These are phyloP conservation scores for Cromileptes altivelis DNA, from an alignment of 2,113 vertebrate genomes.

Conservation along the genomic window DNA sequence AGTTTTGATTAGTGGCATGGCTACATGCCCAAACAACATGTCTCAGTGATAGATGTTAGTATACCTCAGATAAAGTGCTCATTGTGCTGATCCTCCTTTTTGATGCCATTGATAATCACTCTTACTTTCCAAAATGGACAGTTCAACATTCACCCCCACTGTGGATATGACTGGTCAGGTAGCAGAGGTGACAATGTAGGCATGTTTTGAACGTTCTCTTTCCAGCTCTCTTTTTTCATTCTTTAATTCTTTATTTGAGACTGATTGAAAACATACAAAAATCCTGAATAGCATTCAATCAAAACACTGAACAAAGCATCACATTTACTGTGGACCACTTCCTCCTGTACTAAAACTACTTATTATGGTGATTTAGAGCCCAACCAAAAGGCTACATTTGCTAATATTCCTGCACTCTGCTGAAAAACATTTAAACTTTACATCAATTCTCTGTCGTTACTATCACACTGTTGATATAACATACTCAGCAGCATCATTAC, in stretches of 20 bases:
- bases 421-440: slow-evolving; percentile 15
- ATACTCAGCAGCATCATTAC: slow-evolving; percentile 2
- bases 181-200: neutral
- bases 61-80: neutral
- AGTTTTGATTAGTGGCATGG: neutral
- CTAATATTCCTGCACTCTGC: slow-evolving; percentile 8
- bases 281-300: slow-evolving; percentile 22
- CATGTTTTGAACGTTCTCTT: too few species aligned
- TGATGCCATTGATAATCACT: neutral
- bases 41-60: neutral
- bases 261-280: slow-evolving; percentile 11
- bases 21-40: neutral
- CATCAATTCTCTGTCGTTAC: slow-evolving; percentile 3
- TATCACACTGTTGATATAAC: neutral
- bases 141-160: neutral
- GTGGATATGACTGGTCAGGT: neutral
- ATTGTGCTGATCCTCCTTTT: neutral
- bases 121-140: neutral
- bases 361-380: neutral
- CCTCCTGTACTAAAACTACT: neutral
- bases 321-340: neutral
- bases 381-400: neutral
- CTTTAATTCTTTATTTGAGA: neutral
- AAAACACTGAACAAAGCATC: slow-evolving; percentile 47
- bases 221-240: too few species aligned